phyloP scores from a whole-genome alignment of 2,113 vertebrate genomes.

The Pholis gunnellus region DNA sequence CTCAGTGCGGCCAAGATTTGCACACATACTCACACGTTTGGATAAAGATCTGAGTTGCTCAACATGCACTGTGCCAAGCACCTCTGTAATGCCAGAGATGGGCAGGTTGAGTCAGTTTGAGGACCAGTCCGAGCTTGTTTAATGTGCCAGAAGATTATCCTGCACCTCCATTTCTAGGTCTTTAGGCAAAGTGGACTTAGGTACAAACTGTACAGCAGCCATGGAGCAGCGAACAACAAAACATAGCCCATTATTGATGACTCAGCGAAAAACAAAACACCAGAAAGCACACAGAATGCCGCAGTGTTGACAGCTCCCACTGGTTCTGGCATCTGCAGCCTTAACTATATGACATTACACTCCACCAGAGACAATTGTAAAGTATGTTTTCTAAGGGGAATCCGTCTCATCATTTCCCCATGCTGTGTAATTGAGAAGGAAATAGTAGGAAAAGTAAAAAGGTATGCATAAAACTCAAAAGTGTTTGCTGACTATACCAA shows the following conservation, averaged over 20 bases:
- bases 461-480: neutral
- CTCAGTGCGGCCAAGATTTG: constrained; percentile 34
- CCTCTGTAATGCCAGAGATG: constrained; percentile 38
- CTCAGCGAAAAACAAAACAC: neutral
- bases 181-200: neutral
- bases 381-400: neutral
- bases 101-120: constrained; percentile 48
- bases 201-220: constrained; percentile 11
- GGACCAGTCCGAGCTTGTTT: constrained; percentile 62
- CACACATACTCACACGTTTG: constrained; percentile 43
- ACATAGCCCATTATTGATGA: neutral
- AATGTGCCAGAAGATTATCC: constrained; percentile 39
- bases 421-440: neutral
- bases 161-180: constrained; percentile 24
- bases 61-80: constrained; percentile 54
- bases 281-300: constrained; percentile 1
- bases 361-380: neutral
- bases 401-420: neutral
- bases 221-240: constrained; percentile 6
- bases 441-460: neutral
- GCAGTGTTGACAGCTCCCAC: constrained; percentile 25
- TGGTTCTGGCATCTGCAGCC: constrained; percentile 11
- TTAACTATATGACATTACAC: neutral
- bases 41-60: constrained; percentile 71
- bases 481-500: neutral